Percentiles rank a stretch among this genome's conserved stretches.
Evolutionary conservation across 2,797 vertebrate species (phyloP).

Genomic region (Gadopsis marmoratus): DNA sequence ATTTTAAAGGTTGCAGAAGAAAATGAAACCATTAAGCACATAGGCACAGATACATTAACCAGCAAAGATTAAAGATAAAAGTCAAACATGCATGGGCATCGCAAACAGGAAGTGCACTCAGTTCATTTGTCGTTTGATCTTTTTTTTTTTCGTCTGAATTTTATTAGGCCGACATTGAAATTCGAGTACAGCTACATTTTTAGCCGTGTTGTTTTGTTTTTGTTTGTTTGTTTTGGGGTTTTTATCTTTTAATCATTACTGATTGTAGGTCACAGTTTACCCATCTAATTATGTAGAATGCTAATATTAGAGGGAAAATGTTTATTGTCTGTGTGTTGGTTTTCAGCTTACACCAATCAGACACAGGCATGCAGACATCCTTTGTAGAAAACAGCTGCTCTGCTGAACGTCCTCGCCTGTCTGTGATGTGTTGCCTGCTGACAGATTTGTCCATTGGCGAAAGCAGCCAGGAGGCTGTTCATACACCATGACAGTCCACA

Average conservation of each 20-base stretch:
- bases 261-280: constrained; percentile 21
- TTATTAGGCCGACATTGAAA: background rate
- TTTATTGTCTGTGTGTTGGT: constrained; percentile 41
- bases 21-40: constrained; percentile 44
- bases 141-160: background rate
- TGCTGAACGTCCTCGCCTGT: constrained; percentile 58
- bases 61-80: constrained; percentile 15
- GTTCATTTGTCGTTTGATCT: background rate
- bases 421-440: constrained; percentile 69
- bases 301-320: constrained; percentile 20
- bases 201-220: background rate
- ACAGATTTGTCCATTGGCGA: constrained; percentile 66
- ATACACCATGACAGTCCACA: constrained; percentile 66
- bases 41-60: constrained; percentile 3
- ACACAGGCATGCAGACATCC: constrained; percentile 48
- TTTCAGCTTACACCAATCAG: constrained; percentile 52
- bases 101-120: constrained; percentile 10
- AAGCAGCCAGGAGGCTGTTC: constrained; percentile 64
- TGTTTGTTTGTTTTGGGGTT: background rate
- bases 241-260: constrained; percentile 1
- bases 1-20: constrained; percentile 47
- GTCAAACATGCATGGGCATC: constrained; percentile 2
- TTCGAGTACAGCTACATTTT: background rate
- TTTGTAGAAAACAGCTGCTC: constrained; percentile 52
- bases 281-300: constrained; percentile 30